These are phyloP conservation scores for Drosophila bipectinata DNA, from an alignment of 1,140 invertebrate genomes.

Conservation along the genomic window DNA sequence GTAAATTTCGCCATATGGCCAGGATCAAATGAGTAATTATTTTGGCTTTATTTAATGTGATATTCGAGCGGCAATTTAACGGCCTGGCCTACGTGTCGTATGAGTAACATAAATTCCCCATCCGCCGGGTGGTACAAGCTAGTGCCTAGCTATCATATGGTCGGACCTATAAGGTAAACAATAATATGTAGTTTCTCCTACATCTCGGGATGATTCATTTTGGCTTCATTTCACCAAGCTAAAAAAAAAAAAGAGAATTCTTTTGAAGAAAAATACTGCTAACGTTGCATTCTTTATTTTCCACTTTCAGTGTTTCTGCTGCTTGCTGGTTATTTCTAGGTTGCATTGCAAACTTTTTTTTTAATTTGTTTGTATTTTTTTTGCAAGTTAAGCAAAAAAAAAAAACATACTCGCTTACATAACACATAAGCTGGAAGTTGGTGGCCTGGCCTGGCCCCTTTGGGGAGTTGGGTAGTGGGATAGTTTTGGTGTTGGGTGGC, in stretches of 20 bases:
- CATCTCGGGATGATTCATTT: slow-evolving; percentile 46
- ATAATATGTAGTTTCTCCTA: slow-evolving; percentile 11
- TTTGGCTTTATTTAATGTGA: slow-evolving; percentile 15
- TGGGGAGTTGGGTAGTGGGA: slow-evolving; percentile 31
- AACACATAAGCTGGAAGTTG: slow-evolving; percentile 54
- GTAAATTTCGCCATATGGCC: slow-evolving; percentile 30
- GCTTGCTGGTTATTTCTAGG: slow-evolving; percentile 32
- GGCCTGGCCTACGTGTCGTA: slow-evolving; percentile 14
- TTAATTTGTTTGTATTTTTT: no score
- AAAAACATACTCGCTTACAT: slow-evolving; percentile 73
- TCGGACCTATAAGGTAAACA: slow-evolving; percentile 32
- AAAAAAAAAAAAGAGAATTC: slow-evolving; percentile 8
- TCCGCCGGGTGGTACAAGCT: slow-evolving; percentile 26
- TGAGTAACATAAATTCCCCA: slow-evolving; percentile 27
- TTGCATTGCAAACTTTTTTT: slow-evolving; percentile 47
- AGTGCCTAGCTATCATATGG: slow-evolving; percentile 11
- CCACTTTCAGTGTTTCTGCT: slow-evolving; percentile 3
- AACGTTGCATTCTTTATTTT: slow-evolving; percentile 34
- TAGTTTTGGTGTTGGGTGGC: slow-evolving; percentile 33
- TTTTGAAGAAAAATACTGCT: slow-evolving; percentile 11
- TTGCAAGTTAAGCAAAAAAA: slow-evolving; percentile 60
- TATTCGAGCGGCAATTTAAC: slow-evolving; percentile 26
- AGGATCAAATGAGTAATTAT: slow-evolving; percentile 36
- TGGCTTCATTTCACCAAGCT: slow-evolving; percentile 22
- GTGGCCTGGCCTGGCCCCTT: slow-evolving; percentile 23